Evolutionary conservation across 2,888 invertebrate genomes (phyloP), one percentile per base, ranked within the genome.

Genomic region (Acanthosepion esculentum): DNA sequence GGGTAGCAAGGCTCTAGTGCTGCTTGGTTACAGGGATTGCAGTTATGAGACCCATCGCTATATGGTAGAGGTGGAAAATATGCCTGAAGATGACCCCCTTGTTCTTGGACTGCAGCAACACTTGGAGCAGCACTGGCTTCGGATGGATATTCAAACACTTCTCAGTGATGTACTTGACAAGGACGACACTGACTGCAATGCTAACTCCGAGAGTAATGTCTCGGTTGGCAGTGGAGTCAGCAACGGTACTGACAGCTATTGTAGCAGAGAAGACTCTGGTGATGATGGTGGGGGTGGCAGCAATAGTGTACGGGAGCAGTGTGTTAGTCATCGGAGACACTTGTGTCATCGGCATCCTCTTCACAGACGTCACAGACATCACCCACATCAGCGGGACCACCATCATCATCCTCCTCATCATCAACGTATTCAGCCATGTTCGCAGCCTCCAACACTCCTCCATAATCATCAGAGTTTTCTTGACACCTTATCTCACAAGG

Each of bases 21-120:
- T 96, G 41, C 95, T 95, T 18, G 97, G 97, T 23, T 97, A 96
- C 95, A 94, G 95, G 64, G 96, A 96, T 95, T 97, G 97, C 95
- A 96, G 96, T 0, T 95, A 96, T 33, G 96, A 96, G 94, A 96
- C 96, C 8, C 94, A 96, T 15, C 95, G 96, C 92, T 97, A 96
- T 94, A 95, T 97, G 18, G 95, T 95, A 10, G 96, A 96, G 92
- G 96, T 96, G 33, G 97, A 96, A 94, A 95, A 95, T 15, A 94
- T 96, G 50, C 95, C 96, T 2, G 94, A 94, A 23, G 95, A 96
- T 78, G 96, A 96, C 94, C 96, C 96, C 4, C 94, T 96, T 15
- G 95, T 96, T n/a, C 91, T 96, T 10, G 96, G 96, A 41, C 95
- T 97, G 2, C 94, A 95, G 91, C 94, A 95, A 33, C 96, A 97